Conservation (phyloP, 2,797 vertebrate genomes). For the Gymnoscopelus braueri region DNA sequence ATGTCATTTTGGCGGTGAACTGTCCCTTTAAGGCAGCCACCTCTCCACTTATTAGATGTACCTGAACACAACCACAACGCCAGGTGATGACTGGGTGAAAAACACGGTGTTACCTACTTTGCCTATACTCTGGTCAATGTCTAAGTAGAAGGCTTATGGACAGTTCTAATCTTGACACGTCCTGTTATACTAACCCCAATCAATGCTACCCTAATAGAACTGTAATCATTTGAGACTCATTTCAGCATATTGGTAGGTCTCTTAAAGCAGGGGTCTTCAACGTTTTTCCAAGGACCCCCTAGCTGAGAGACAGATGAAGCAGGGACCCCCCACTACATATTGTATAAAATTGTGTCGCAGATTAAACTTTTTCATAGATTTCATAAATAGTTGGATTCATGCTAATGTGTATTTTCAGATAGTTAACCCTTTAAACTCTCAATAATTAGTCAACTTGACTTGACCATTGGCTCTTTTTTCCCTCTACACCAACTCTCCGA, state of each 20-base stretch:
- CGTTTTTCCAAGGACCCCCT: too few species aligned
- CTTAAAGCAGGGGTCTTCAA: neutral
- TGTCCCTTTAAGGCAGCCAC: slow-evolving; percentile 1
- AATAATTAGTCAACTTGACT: too few species aligned
- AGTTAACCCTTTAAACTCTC: too few species aligned
- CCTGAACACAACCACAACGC: neutral
- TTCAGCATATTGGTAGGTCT: slow-evolving; percentile 1
- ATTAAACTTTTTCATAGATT: too few species aligned
- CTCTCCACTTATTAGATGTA: neutral
- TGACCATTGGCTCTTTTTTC: too few species aligned
- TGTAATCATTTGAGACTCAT: slow-evolving; percentile 9
- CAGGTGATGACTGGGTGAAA: slow-evolving; percentile 1
- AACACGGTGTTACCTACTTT: neutral
- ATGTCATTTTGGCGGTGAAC: too few species aligned
- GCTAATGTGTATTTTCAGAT: too few species aligned
- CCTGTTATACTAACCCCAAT: slow-evolving; percentile 28
- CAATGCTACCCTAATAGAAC: slow-evolving; percentile 22
- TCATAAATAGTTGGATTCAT: too few species aligned
- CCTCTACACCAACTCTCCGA: too few species aligned
- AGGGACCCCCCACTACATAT: too few species aligned
- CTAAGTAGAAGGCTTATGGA: slow-evolving; percentile 38
- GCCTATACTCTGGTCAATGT: slow-evolving; percentile 20
- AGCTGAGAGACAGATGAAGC: too few species aligned
- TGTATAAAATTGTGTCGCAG: too few species aligned
- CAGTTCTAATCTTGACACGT: slow-evolving; percentile 39